Percentiles rank a stretch among this genome's conserved stretches.
Conservation (phyloP, 2,888 invertebrate genomes). For the Lampropteryx suffumata region DNA sequence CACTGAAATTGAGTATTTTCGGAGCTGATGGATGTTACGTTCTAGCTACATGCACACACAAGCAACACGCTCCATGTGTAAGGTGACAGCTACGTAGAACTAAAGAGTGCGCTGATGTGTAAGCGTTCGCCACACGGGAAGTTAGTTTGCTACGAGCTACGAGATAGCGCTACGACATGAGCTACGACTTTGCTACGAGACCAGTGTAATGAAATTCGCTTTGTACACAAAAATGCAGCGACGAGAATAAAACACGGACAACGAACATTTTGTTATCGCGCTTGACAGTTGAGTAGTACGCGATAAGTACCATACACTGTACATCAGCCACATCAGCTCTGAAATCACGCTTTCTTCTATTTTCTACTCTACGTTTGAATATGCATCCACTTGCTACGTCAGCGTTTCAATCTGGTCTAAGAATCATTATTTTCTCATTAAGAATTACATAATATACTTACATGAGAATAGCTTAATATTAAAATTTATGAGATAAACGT, state of each 20-base stretch:
- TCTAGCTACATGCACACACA: neutral
- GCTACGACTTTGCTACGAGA: slow-evolving; percentile 34
- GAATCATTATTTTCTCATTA: too few species aligned
- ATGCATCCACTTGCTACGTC: too few species aligned
- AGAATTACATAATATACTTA: too few species aligned
- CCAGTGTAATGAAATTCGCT: slow-evolving; percentile 33
- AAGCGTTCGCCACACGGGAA: slow-evolving; percentile 18
- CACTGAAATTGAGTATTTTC: slow-evolving; percentile 17
- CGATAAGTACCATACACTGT: slow-evolving; percentile 3
- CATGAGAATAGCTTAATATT: too few species aligned
- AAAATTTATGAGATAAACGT: too few species aligned
- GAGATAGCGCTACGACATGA: slow-evolving; percentile 30
- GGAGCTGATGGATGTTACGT: slow-evolving; percentile 9
- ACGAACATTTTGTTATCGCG: slow-evolving; percentile 23
- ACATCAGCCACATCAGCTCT: neutral
- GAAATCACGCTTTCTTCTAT: neutral
- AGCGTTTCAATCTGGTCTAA: too few species aligned
- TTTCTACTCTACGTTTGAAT: too few species aligned
- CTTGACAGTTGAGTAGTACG: slow-evolving; percentile 19
- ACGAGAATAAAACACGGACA: slow-evolving; percentile 17
- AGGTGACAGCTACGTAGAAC: neutral
- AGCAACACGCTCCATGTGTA: neutral
- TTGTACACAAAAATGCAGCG: slow-evolving; percentile 24
- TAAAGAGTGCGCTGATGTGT: neutral
- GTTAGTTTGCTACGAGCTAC: slow-evolving; percentile 24